Conservation (phyloP, 1,140 invertebrate species). For the Lanistes nyassanus region DNA sequence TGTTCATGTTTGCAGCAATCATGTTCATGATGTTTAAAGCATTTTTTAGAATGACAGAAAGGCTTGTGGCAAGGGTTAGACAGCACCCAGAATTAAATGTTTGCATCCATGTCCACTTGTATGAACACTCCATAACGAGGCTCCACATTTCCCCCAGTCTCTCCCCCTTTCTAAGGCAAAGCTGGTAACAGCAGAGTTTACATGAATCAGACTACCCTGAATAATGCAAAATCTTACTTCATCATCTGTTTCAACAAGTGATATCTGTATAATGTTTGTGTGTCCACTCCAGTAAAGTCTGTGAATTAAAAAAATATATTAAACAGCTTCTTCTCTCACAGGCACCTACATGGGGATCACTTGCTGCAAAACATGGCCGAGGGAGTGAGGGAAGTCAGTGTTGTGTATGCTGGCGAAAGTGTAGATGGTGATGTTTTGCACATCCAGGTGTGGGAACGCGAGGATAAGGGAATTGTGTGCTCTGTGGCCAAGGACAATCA, state of each 20-base stretch:
- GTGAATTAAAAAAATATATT: background rate
- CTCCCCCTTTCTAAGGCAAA: background rate
- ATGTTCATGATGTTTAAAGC: too few relatives aligned
- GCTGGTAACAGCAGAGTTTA: too few relatives aligned
- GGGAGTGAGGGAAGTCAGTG: slow-evolving; percentile 16
- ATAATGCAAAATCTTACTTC: too few relatives aligned
- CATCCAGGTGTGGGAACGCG: slow-evolving; percentile 22
- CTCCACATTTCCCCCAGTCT: background rate
- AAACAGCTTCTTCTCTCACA: background rate
- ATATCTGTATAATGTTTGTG: too few relatives aligned
- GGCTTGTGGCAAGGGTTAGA: too few relatives aligned
- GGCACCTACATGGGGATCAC: slow-evolving; percentile 5
- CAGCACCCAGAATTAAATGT: too few relatives aligned
- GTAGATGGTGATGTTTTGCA: slow-evolving; percentile 23
- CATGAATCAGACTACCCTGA: too few relatives aligned
- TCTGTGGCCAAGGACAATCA: slow-evolving; percentile 22
- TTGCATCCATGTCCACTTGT: too few relatives aligned
- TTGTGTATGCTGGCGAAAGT: slow-evolving; percentile 26
- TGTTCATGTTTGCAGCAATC: too few relatives aligned
- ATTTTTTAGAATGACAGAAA: too few relatives aligned
- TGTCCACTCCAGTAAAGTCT: background rate
- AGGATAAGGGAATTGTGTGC: slow-evolving; percentile 12
- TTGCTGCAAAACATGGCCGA: background rate
- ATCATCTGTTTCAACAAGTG: too few relatives aligned
- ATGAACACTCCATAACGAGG: background rate